Evolutionary conservation across 2,797 vertebrate genomes (phyloP).

Genomic region (Danionella dracula): DNA sequence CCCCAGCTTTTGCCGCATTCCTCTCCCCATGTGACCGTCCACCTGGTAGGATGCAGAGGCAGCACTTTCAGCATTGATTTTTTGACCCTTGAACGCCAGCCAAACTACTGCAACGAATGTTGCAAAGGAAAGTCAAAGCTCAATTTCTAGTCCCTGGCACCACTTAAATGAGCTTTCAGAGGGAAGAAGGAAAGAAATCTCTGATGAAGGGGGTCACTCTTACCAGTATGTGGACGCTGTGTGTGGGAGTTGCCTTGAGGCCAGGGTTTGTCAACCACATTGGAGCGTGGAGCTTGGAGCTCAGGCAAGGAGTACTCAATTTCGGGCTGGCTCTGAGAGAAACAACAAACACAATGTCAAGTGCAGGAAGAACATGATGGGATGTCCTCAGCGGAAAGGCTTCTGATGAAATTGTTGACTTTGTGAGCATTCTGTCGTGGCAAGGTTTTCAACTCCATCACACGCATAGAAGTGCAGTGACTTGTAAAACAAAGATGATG

Average conservation of each 20-base stretch:
- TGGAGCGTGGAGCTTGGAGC: conserved; percentile 70
- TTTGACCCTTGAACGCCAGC: conserved; percentile 11
- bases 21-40: conserved; percentile 67
- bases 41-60: conserved; percentile 44
- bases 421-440: conserved; percentile 8
- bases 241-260: conserved; percentile 67
- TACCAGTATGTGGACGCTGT: conserved; percentile 80
- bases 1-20: conserved; percentile 55
- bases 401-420: conserved; percentile 18
- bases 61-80: conserved; percentile 38
- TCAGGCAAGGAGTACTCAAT: conserved; percentile 77
- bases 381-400: conserved; percentile 20
- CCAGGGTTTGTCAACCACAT: conserved; percentile 73
- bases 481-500: not conserved
- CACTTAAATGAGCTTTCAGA: conserved; percentile 9
- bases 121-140: conserved; percentile 3
- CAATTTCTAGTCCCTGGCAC: not conserved
- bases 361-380: conserved; percentile 11
- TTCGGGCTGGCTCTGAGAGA: conserved; percentile 84
- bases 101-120: not conserved
- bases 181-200: conserved; percentile 1
- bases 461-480: not conserved
- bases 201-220: conserved; percentile 27
- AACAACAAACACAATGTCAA: conserved; percentile 6
- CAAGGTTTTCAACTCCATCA: conserved; percentile 3